Evolutionary conservation across 2,113 vertebrate species (phyloP), one percentile per base, ranked within the genome.

Genomic region (Oriolus oriolus): DNA sequence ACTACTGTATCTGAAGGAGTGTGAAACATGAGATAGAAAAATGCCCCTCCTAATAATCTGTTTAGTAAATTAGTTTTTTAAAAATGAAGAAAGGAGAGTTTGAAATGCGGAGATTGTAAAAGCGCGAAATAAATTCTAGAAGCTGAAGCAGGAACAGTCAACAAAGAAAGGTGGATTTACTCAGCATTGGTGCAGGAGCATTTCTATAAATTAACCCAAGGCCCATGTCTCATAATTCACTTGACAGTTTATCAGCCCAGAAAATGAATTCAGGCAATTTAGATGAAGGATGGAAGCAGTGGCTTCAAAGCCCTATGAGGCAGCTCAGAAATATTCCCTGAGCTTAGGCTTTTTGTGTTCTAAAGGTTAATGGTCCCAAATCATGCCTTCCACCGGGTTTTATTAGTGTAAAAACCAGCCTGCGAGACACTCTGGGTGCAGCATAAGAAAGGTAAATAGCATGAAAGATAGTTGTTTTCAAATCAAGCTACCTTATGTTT

Each of bases 251-350:
- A 96, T 97, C 96, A 96, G 93, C 83, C 89, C 65, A 91, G 91
- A 91, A 98, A 96, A 97, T 95, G 73, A 91, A 96, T 96, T 85
- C 45, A 95, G 84, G 81, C 71, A 93, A 93, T 97, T 97, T 88
- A 96, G 82, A 96, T 95, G 93, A 97, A 97, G 87, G 89, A 97
- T 95, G 93, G 95, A 97, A 52, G 59, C 64, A 88, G 65, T 81
- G 47, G 52, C 80, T 97, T 95, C 80, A 94, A 89, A 84, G 61
- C 73, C 64, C 59, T 89, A 10, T 2, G 37, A 52, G 86, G 74
- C 42, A 95, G 82, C 52, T 90, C 64, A 75, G 91, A 96, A 95
- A 81, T 65, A 96, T 74, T 96, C 74, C 93, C 92, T 79, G 52
- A 70, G 56, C 31, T 91, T 91, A 85, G 80, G 75, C 70, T 93